Conservation (phyloP, 2,888 invertebrate species). For the Xestia sexstrigata region DNA sequence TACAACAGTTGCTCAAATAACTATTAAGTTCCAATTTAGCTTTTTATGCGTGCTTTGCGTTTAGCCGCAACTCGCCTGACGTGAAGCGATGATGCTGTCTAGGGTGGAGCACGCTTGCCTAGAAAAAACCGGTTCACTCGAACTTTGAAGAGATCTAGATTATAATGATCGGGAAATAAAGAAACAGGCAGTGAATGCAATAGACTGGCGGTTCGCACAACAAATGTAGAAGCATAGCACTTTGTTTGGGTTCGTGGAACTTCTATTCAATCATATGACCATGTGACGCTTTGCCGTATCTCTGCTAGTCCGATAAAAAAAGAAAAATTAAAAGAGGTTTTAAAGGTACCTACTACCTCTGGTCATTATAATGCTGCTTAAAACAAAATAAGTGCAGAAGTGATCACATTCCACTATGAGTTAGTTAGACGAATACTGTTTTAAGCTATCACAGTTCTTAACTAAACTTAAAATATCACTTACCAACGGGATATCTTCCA, state of each 20-base stretch:
- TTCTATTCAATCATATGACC: background rate
- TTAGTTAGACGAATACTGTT: background rate
- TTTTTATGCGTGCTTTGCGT: too few species aligned
- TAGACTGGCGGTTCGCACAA: background rate
- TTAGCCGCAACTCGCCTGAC: background rate
- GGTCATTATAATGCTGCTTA: background rate
- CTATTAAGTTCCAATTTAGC: background rate
- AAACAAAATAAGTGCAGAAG: background rate
- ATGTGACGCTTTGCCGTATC: background rate
- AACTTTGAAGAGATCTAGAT: background rate
- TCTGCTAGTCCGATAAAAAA: background rate
- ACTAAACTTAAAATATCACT: too few species aligned
- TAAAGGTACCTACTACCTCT: background rate
- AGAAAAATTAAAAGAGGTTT: background rate
- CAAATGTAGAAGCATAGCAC: background rate
- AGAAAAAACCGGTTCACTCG: background rate
- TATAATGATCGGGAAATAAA: background rate
- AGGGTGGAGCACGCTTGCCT: background rate
- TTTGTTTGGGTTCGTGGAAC: background rate
- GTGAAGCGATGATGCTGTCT: background rate
- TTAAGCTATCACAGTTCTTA: too few species aligned
- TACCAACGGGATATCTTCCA: too few species aligned
- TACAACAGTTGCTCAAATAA: too few species aligned
- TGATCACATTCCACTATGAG: background rate
- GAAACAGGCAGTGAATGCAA: background rate